A percentile compares a stretch with the other conserved stretches of the same genome.
phyloP scores from a whole-genome alignment of 2,113 vertebrate genomes.

The Takifugu flavidus region DNA sequence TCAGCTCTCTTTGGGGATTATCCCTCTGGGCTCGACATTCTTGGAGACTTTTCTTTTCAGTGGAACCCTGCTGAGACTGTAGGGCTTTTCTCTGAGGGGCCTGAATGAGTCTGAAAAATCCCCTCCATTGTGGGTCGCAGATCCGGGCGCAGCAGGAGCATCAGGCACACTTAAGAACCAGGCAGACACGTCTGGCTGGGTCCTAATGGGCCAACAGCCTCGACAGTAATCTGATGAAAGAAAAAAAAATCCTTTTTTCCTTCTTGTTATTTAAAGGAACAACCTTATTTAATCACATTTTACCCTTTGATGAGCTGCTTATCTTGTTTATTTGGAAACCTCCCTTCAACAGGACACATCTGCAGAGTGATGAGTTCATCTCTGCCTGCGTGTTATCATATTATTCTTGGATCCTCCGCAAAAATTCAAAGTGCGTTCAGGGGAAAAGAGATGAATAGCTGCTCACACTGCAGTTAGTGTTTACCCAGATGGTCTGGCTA shows the following conservation, averaged over 20 bases:
- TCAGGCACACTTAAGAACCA: slow-evolving; percentile 17
- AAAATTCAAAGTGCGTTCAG: slow-evolving; percentile 8
- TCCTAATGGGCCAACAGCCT: slow-evolving; percentile 26
- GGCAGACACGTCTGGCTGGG: slow-evolving; percentile 32
- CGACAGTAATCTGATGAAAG: slow-evolving; percentile 14
- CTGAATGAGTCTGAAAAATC: slow-evolving; percentile 40
- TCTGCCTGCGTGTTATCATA: slow-evolving; percentile 23
- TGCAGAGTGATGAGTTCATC: slow-evolving; percentile 23
- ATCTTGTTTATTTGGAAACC: slow-evolving; percentile 4
- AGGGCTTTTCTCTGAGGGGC: slow-evolving; percentile 19
- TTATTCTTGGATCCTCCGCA: slow-evolving; percentile 34
- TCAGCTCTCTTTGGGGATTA: slow-evolving; percentile 30
- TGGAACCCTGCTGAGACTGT: slow-evolving; percentile 27
- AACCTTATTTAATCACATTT: slow-evolving; percentile 7
- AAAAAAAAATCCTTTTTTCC: slow-evolving; percentile 2
- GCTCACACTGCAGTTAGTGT: slow-evolving; percentile 1
- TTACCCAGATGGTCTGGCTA: background rate
- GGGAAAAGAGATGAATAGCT: background rate
- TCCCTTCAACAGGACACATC: slow-evolving; percentile 23
- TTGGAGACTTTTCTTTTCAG: slow-evolving; percentile 43
- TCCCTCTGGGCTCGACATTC: slow-evolving; percentile 33
- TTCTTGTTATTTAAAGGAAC: background rate
- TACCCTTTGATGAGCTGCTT: background rate
- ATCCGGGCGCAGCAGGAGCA: background rate
- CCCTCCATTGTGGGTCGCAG: slow-evolving; percentile 31